Conservation (phyloP, 2,888 invertebrate genomes). For the Drosophila rellima region DNA sequence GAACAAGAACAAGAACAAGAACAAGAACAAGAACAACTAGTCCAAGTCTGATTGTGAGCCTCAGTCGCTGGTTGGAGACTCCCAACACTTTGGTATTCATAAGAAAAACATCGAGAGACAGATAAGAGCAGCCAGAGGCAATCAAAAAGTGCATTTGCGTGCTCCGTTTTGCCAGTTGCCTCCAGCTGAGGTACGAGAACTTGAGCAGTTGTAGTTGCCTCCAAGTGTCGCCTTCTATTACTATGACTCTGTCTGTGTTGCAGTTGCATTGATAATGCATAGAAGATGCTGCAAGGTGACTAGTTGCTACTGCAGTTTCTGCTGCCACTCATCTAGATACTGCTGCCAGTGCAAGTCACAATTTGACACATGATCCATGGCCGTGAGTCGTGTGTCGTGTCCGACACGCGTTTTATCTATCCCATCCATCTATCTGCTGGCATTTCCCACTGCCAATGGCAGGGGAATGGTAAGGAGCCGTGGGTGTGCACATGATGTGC, state of each 20-base stretch:
- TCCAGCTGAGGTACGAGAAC: conserved; percentile 33
- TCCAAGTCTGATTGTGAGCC: conserved; percentile 52
- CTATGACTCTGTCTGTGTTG: conserved; percentile 8
- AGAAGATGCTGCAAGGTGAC: conserved; percentile 44
- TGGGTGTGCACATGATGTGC: conserved; percentile 72
- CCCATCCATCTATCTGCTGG: conserved; percentile 62
- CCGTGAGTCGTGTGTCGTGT: conserved; percentile 63
- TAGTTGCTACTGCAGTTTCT: conserved; percentile 56
- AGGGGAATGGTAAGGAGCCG: conserved; percentile 13
- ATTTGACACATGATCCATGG: conserved; percentile 80
- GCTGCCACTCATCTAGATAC: conserved; percentile 15
- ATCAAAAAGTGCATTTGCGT: conserved; percentile 80
- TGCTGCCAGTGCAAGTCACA: conserved; percentile 71
- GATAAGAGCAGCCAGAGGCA: conserved; percentile 67
- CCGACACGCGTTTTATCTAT: conserved; percentile 75
- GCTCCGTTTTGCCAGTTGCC: conserved; percentile 63
- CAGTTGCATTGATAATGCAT: conserved; percentile 14
- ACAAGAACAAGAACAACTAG: conserved; percentile 15
- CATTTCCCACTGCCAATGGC: conserved; percentile 13
- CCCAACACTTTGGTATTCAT: conserved; percentile 64
- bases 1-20: neutral
- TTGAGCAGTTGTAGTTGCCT: conserved; percentile 14
- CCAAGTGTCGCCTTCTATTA: conserved; percentile 11
- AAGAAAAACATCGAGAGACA: conserved; percentile 68
- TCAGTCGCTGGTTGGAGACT: conserved; percentile 29